Evolutionary conservation across 2,888 invertebrate genomes (phyloP), one percentile per base, ranked within the genome.

Genomic region (Tetheella fluctuosa): DNA sequence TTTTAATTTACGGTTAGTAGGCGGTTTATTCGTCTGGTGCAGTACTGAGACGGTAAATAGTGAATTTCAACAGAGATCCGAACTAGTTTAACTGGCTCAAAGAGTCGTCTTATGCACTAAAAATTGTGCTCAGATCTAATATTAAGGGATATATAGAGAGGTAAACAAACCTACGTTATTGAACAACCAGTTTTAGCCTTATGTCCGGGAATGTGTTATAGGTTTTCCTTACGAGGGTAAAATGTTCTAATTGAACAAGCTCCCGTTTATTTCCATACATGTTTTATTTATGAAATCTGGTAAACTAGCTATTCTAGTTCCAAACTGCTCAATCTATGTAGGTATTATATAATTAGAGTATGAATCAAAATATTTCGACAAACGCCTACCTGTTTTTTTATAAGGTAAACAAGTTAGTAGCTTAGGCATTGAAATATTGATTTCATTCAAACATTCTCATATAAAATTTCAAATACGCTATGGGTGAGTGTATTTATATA

Each of bases 401-500:
- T n/a, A n/a, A n/a, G n/a, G n/a, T n/a, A n/a, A n/a, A n/a, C n/a
- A n/a, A n/a, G n/a, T n/a, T n/a, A n/a, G n/a, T n/a, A n/a, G n/a
- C n/a, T n/a, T n/a, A n/a, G n/a, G n/a, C n/a, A n/a, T n/a, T n/a
- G 30, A 23, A 15, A 20, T 23, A 34, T 55, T 55, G 37, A 23
- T 54, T 34, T 20, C 17, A n/a, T 8, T 15, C 7, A 28, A 28
- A 28, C 25, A 54, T 30, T 30, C 17, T 12, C 30, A 54, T 12
- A 17, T 54, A 34, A 54, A 23, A 34, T 55, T 34, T 55, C 55
- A 34, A 34, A 55, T 34, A 55, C 20, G 34, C 23, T 55, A 37
- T 55, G 34, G 55, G 23, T 55, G 23, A 68, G 59, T 59, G 59
- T 57, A 62, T 48, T 34, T 56, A 52, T 23, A 52, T 23, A 30